These are phyloP conservation scores for Brenthis daphne DNA, from an alignment of 2,888 invertebrate species.

Conservation along the genomic window DNA sequence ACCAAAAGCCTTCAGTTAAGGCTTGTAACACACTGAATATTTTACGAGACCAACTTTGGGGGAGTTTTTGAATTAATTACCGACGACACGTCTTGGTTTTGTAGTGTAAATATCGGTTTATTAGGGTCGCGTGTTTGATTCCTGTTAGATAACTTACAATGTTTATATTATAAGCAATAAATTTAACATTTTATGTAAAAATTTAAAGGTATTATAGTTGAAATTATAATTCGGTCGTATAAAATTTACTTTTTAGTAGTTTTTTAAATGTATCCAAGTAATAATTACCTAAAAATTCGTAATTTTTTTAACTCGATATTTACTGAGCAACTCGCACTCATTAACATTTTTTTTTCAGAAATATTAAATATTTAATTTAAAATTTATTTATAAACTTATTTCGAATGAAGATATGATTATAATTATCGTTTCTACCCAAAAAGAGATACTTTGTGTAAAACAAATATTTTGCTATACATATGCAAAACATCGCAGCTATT, in stretches of 20 bases:
- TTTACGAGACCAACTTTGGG: constrained; percentile 55
- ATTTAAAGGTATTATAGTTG: too few species aligned
- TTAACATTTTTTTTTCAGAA: too few species aligned
- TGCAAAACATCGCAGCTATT: constrained; percentile 30
- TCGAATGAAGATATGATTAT: too few species aligned
- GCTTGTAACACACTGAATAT: constrained; percentile 71
- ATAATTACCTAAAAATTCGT: too few species aligned
- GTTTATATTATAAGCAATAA: background rate
- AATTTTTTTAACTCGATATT: too few species aligned
- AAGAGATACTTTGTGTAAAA: constrained; percentile 10
- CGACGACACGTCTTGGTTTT: constrained; percentile 30
- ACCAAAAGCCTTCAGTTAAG: constrained; percentile 71
- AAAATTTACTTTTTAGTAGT: too few species aligned
- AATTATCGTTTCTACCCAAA: background rate
- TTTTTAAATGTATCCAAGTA: too few species aligned
- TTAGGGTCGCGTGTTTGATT: constrained; percentile 11
- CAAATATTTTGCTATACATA: constrained; percentile 21
- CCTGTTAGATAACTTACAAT: background rate
- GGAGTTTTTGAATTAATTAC: constrained; percentile 64
- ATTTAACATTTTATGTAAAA: background rate
- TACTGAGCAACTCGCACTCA: too few species aligned
- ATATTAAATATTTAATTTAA: too few species aligned
- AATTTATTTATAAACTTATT: too few species aligned
- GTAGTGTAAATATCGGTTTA: constrained; percentile 30
- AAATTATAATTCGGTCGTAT: too few species aligned